phyloP scores from a whole-genome alignment of 1,140 invertebrate genomes.

The Babylonia areolata region DNA sequence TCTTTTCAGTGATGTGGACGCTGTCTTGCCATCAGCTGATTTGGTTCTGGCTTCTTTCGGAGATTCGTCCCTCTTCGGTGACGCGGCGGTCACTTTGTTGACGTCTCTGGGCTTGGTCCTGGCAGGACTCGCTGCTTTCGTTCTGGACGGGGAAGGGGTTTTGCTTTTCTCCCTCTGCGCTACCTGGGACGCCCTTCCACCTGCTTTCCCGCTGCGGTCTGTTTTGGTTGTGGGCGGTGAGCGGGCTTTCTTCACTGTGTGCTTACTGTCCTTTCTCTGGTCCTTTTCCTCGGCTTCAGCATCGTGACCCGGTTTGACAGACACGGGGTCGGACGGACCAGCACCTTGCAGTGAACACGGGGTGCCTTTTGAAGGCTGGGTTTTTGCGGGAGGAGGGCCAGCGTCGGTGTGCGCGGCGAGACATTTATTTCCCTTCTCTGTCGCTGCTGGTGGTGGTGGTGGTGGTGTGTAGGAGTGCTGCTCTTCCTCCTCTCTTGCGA shows the following conservation, averaged over 20 bases:
- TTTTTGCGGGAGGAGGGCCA: neutral
- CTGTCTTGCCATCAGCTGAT: too few species aligned
- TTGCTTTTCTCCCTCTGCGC: constrained; percentile 3
- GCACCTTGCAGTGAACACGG: neutral
- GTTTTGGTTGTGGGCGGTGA: neutral
- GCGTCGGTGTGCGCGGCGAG: neutral
- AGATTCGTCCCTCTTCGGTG: too few species aligned
- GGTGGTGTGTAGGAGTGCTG: neutral
- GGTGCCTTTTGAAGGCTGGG: neutral
- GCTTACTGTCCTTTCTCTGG: too few species aligned
- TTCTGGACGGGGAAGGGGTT: constrained; percentile 9
- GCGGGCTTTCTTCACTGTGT: neutral
- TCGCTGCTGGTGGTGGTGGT: neutral
- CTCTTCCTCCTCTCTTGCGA: neutral
- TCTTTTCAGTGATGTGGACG: neutral
- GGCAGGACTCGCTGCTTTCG: neutral
- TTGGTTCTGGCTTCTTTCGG: too few species aligned
- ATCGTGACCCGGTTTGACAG: neutral
- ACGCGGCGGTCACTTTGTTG: too few species aligned
- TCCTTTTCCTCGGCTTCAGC: neutral
- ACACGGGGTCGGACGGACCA: neutral
- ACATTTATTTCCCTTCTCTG: neutral
- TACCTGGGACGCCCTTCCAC: neutral
- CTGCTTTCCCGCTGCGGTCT: neutral
- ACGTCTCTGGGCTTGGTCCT: neutral